Evolutionary conservation across 2,888 invertebrate genomes (phyloP).

Genomic region (Pomacea canaliculata): DNA sequence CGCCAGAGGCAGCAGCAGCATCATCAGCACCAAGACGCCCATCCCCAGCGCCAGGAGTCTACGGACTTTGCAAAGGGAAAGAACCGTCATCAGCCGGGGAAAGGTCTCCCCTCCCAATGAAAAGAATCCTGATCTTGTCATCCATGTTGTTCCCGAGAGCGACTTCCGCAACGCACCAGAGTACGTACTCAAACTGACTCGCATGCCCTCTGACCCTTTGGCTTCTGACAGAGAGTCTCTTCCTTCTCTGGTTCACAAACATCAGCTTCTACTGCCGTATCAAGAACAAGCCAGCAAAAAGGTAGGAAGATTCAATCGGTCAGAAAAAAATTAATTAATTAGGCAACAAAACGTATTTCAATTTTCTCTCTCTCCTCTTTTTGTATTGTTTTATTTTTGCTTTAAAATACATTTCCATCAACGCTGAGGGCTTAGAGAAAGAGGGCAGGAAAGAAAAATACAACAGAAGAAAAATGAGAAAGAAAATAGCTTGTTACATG

Average conservation of each 20-base stretch:
- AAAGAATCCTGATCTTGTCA: constrained; percentile 41
- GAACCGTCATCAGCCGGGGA: not conserved
- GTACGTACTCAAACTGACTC: constrained; percentile 46
- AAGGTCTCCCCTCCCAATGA: constrained; percentile 1
- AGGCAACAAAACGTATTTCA: not conserved
- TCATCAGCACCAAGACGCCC: not conserved
- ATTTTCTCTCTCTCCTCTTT: not conserved
- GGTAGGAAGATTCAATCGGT: not conserved
- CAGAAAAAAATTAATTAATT: not conserved
- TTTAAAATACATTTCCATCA: not conserved
- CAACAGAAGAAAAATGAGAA: too few species aligned
- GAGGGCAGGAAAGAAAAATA: too few species aligned
- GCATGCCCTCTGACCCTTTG: constrained; percentile 28
- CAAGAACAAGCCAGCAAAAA: constrained; percentile 7
- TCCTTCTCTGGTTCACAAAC: constrained; percentile 1
- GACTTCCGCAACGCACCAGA: constrained; percentile 62
- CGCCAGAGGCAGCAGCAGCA: not conserved
- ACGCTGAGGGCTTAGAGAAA: not conserved
- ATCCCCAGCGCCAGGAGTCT: too few species aligned
- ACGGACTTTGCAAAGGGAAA: too few species aligned
- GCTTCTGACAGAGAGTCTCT: constrained; percentile 29
- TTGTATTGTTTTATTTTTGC: not conserved
- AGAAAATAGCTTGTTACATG: too few species aligned
- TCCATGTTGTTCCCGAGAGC: constrained; percentile 47
- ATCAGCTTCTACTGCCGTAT: not conserved